Conservation (phyloP, 2,113 vertebrate genomes). For the Lathamus discolor region DNA sequence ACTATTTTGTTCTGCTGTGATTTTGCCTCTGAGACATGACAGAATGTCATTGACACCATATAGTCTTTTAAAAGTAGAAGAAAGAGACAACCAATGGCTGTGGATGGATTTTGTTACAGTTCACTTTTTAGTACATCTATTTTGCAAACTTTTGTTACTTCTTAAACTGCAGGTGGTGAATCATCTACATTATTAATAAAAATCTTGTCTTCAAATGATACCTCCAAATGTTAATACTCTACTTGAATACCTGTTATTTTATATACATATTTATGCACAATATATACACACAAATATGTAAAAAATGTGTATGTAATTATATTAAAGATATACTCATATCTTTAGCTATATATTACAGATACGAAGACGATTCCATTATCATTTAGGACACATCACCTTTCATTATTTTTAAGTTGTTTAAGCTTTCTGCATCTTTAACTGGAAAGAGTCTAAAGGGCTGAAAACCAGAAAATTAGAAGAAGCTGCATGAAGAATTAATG, state of each 20-base stretch:
- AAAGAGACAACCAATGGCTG: background rate
- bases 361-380: background rate
- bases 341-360: background rate
- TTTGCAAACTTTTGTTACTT: background rate
- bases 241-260: background rate
- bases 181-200: background rate
- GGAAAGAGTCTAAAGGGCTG: background rate
- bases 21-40: conserved; percentile 40
- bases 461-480: background rate
- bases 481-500: background rate
- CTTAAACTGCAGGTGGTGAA: background rate
- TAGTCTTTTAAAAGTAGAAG: background rate
- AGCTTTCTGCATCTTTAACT: background rate
- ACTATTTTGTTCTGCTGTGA: conserved; percentile 43
- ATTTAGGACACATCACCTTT: background rate
- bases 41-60: background rate
- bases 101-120: background rate
- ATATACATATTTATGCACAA: background rate
- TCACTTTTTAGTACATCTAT: background rate
- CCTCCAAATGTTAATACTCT: background rate
- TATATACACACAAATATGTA: background rate
- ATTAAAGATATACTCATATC: background rate
- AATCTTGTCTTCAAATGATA: background rate
- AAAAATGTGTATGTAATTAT: background rate
- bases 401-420: background rate